phyloP scores from a whole-genome alignment of 1,140 invertebrate species.

The Saccostrea cuccullata region DNA sequence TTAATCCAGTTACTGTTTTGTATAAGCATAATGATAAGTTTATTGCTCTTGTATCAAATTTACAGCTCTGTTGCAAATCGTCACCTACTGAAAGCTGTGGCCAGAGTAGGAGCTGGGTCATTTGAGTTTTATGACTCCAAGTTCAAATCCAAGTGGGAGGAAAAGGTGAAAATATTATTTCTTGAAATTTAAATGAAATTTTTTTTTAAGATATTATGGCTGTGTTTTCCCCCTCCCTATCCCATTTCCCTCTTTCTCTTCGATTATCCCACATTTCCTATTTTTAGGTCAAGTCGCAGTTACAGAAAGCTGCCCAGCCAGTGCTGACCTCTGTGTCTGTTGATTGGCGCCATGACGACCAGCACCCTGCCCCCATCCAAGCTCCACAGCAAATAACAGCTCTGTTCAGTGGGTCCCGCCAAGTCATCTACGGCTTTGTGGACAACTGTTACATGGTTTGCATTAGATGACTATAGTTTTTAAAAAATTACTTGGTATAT shows the following conservation, averaged over 20 bases:
- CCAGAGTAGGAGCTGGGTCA: constrained; percentile 71
- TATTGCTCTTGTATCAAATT: too few species aligned
- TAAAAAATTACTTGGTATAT: too few species aligned
- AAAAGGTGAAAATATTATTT: constrained; percentile 63
- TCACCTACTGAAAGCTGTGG: constrained; percentile 71
- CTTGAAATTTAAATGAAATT: too few species aligned
- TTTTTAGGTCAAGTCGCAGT: constrained; percentile 69
- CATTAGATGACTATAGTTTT: too few species aligned
- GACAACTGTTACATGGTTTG: constrained; percentile 76
- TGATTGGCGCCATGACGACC: constrained; percentile 74
- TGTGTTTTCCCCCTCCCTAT: too few species aligned
- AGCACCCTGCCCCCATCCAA: constrained; percentile 65
- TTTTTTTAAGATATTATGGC: too few species aligned
- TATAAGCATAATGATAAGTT: too few species aligned
- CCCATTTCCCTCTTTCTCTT: too few species aligned
- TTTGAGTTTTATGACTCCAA: constrained; percentile 75
- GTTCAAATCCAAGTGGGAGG: constrained; percentile 76
- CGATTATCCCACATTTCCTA: not conserved
- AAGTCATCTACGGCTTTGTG: constrained; percentile 77
- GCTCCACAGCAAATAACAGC: constrained; percentile 75
- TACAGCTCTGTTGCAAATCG: constrained; percentile 72
- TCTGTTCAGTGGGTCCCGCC: constrained; percentile 76
- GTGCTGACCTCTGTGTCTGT: constrained; percentile 73
- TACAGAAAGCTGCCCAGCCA: constrained; percentile 73
- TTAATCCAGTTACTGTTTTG: too few species aligned